Evolutionary conservation across 2,888 invertebrate genomes (phyloP), one percentile per base, ranked within the genome.

Genomic region (Theodoxus fluviatilis): DNA sequence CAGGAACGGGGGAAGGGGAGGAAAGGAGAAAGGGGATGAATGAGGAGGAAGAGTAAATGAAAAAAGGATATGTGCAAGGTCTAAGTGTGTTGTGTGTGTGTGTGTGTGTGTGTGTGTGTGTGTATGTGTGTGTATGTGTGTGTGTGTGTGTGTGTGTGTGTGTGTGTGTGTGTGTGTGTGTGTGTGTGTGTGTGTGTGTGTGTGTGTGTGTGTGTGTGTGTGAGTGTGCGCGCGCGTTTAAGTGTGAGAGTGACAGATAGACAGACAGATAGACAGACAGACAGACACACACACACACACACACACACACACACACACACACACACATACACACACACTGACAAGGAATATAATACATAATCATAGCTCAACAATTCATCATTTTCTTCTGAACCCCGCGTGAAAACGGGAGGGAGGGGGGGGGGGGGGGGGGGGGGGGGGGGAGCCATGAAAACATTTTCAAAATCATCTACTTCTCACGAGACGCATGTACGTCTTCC

Each of bases 221-320:
- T 52, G 52, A 22, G 52, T 52, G 52, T 52, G 52, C 25, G n/a
- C 52, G 52, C 25, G 52, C 52, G n/a, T 52, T n/a, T 6, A 9
- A 15, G 22, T 7, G 9, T 9, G 9, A 37, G 7, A 35, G 12
- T n/a, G n/a, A 35, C 64, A 35, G 3, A 35, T 22, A 35, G 7
- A 37, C 38, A 64, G n/a, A 64, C 38, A 38, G 38, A 64, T 40
- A 64, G n/a, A 64, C 25, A 38, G n/a, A 38, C 4, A n/a, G 38
- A 64, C 38, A 64, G 31, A 64, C 38, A 64, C 31, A 64, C 38
- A 64, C 31, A 64, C 38, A 64, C 31, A 64, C 38, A 64, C 31
- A 64, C 4, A 38, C 37, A 37, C 18, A 37, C 9, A 64, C 3
- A 37, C 3, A 15, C 64, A 7, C 3, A 9, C 18, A 25, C 22